These are phyloP conservation scores for Pristionchus japonicus DNA, from an alignment of 2,888 invertebrate species.

Conservation along the genomic window DNA sequence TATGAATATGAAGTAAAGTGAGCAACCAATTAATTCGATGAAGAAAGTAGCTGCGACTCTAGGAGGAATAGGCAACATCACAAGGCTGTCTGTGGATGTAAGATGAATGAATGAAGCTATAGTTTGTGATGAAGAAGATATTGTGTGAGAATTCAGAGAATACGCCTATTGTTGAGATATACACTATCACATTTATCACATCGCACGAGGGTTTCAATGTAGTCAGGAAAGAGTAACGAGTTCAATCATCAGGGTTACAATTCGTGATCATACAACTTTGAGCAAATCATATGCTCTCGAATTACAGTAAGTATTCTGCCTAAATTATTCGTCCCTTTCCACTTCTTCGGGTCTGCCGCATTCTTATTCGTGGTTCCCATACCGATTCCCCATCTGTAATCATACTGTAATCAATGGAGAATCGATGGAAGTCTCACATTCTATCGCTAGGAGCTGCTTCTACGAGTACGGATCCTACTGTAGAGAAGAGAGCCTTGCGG, in stretches of 20 bases:
- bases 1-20: neutral
- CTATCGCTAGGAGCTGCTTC: constrained; percentile 12
- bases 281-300: constrained; percentile 17
- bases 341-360: neutral
- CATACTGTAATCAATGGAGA: neutral
- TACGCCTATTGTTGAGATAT: constrained; percentile 3
- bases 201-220: neutral
- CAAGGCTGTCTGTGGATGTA: neutral
- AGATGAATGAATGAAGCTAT: neutral
- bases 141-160: neutral
- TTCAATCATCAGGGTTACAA: neutral
- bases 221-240: neutral
- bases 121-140: neutral
- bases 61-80: neutral
- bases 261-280: neutral
- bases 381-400: constrained; percentile 34
- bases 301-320: constrained; percentile 36
- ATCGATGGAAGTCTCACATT: neutral
- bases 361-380: neutral
- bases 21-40: neutral
- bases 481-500: constrained; percentile 23
- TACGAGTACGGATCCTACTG: neutral
- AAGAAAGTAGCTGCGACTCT: neutral
- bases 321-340: constrained; percentile 19
- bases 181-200: neutral